Conservation (phyloP, 2,797 vertebrate species). For the Tragelaphus oryx region DNA sequence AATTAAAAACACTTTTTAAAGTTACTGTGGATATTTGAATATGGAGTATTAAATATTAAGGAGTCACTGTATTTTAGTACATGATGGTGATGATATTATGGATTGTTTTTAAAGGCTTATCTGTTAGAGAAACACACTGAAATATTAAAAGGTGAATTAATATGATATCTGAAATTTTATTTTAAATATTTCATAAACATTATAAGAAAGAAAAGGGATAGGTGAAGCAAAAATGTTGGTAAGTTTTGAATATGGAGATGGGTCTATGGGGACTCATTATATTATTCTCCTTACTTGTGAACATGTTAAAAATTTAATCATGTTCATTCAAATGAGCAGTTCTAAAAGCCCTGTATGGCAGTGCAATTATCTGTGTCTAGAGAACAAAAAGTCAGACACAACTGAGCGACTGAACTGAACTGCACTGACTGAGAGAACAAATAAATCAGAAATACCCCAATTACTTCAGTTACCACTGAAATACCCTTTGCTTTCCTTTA, state of each 20-base stretch:
- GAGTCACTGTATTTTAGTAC: not conserved
- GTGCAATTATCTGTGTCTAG: not conserved
- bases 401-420: too few species aligned
- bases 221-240: not conserved
- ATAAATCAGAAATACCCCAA: slow-evolving; percentile 12
- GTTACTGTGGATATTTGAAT: not conserved
- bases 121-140: not conserved
- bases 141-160: not conserved
- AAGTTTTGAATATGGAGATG: not conserved
- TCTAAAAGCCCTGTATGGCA: not conserved
- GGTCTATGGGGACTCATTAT: not conserved
- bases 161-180: not conserved
- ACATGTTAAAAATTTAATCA: not conserved
- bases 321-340: not conserved
- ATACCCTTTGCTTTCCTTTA: not conserved
- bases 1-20: not conserved
- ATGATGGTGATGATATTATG: not conserved
- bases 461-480: slow-evolving; percentile 9
- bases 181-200: slow-evolving; percentile 25
- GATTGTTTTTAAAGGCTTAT: not conserved
- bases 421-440: not conserved
- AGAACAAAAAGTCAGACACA: not conserved
- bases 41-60: not conserved
- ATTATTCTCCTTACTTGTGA: not conserved
- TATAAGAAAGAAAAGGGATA: not conserved